A percentile compares a stretch with the other conserved stretches of the same genome.
These are phyloP conservation scores for Scaptomyza polygonia DNA, from an alignment of 2,888 invertebrate genomes.

Conservation along the genomic window DNA sequence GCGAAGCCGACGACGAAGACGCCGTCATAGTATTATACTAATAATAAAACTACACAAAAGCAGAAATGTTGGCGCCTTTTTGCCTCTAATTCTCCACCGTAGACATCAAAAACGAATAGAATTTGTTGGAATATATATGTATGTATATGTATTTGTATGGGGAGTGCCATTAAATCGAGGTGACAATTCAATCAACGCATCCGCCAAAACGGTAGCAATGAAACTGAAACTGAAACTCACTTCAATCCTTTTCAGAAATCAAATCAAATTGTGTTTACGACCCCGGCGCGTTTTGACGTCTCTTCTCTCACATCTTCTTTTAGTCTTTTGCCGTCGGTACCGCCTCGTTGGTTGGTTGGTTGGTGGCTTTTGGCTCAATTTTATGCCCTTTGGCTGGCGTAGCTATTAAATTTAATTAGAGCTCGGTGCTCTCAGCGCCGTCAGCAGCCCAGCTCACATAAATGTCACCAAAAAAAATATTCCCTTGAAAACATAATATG, in stretches of 20 bases:
- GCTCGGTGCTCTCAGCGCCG: constrained; percentile 61
- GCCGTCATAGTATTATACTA: constrained; percentile 12
- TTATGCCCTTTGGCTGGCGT: constrained; percentile 59
- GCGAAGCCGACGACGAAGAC: not conserved
- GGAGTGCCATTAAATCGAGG: constrained; percentile 66
- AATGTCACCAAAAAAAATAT: constrained; percentile 78
- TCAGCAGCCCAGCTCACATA: no score
- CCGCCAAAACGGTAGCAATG: constrained; percentile 33
- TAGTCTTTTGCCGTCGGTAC: not conserved
- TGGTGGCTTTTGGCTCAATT: constrained; percentile 63
- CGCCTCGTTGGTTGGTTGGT: constrained; percentile 67
- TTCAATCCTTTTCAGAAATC: constrained; percentile 73
- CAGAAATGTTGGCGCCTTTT: constrained; percentile 56
- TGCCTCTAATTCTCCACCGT: constrained; percentile 17
- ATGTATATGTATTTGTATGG: not conserved
- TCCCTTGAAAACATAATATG: constrained; percentile 55
- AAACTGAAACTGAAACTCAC: constrained; percentile 6
- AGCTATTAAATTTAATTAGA: constrained; percentile 81
- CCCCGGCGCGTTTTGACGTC: constrained; percentile 25
- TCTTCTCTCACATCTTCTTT: constrained; percentile 8
- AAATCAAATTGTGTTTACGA: constrained; percentile 79
- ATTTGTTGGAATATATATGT: constrained; percentile 32
- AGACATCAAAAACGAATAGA: constrained; percentile 60
- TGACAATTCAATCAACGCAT: constrained; percentile 80
- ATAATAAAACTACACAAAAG: constrained; percentile 39